Evolutionary conservation across 2,888 invertebrate species (phyloP).

Genomic region (Geophilus truncorum): DNA sequence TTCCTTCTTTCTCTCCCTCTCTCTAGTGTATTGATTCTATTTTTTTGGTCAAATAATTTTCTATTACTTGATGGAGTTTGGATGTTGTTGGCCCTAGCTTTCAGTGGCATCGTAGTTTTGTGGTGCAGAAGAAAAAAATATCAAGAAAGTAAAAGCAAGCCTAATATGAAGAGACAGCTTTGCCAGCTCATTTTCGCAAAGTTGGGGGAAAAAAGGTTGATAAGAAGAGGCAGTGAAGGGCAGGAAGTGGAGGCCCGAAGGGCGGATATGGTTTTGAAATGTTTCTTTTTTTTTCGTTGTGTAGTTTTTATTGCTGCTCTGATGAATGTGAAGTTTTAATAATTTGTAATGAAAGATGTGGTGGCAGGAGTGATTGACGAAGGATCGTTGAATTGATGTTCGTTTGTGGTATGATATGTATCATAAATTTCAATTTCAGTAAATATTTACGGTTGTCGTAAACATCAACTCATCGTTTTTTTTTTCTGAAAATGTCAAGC

Average conservation of each 20-base stretch:
- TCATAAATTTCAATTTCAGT: neutral
- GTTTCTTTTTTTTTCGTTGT: neutral
- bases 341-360: neutral
- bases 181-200: conserved; percentile 1
- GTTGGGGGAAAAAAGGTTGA: neutral
- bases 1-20: too few relatives aligned
- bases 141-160: neutral
- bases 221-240: conserved; percentile 15
- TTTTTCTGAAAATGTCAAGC: too few relatives aligned
- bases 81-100: neutral
- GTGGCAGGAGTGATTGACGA: neutral
- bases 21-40: neutral
- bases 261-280: neutral
- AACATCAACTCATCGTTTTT: too few relatives aligned
- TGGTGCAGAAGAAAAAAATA: neutral
- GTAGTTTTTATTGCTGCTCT: neutral
- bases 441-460: too few relatives aligned
- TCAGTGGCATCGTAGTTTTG: neutral
- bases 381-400: neutral
- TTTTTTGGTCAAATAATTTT: conserved; percentile 6
- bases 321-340: neutral
- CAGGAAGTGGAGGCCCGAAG: neutral
- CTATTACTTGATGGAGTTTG: conserved; percentile 15
- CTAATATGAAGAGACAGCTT: conserved; percentile 15
- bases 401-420: too few relatives aligned